These are phyloP conservation scores for Pogoniulus pusillus DNA, from an alignment of 2,797 vertebrate genomes.

Conservation along the genomic window DNA sequence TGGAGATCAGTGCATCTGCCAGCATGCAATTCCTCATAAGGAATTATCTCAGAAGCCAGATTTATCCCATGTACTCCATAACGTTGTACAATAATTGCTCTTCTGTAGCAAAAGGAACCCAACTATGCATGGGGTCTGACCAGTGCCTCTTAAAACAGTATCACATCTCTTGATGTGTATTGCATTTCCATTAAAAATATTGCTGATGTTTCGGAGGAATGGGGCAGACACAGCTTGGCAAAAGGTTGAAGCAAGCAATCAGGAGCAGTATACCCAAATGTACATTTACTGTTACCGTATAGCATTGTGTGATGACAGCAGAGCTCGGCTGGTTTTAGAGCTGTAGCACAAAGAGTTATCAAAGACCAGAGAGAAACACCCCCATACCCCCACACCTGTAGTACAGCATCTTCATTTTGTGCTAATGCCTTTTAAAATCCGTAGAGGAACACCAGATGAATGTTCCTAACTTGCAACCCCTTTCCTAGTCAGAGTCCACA, in stretches of 20 bases:
- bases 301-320: not conserved
- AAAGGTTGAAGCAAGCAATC: not conserved
- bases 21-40: not conserved
- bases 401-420: not conserved
- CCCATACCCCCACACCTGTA: not conserved
- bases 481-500: not conserved
- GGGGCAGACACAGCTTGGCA: not conserved
- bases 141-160: conserved; percentile 21
- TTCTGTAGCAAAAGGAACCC: not conserved
- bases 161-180: conserved; percentile 10
- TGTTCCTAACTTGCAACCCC: not conserved
- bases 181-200: conserved; percentile 21
- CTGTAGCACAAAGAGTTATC: not conserved
- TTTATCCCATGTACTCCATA: not conserved
- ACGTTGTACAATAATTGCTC: not conserved
- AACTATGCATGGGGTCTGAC: not conserved
- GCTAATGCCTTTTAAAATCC: not conserved
- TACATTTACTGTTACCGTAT: not conserved
- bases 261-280: not conserved
- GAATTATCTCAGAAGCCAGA: conserved; percentile 8
- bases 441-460: not conserved
- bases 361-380: not conserved
- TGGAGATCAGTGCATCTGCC: not conserved
- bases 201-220: conserved; percentile 11
- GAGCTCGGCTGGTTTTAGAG: not conserved